Conservation (phyloP, 2,888 invertebrate genomes). For the Heliconius erato region DNA sequence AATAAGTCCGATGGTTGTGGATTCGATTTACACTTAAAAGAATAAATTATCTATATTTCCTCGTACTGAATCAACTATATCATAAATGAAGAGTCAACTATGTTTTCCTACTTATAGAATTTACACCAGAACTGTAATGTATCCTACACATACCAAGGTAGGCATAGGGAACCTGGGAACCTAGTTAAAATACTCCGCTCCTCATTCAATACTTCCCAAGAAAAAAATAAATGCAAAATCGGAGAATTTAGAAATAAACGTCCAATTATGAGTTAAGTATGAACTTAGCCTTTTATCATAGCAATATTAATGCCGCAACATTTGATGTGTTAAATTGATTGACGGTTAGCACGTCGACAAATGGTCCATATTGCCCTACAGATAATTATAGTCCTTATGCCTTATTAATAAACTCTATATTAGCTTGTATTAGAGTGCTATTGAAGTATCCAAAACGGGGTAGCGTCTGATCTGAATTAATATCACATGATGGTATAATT, state of each 20-base stretch:
- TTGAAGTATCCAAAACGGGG: constrained; percentile 36
- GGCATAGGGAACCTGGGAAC: too few species aligned
- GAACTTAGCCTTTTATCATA: constrained; percentile 36
- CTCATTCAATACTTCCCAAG: too few species aligned
- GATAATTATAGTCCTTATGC: background rate
- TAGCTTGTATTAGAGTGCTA: constrained; percentile 7
- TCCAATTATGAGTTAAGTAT: background rate
- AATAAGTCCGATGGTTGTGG: too few species aligned
- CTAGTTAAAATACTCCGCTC: too few species aligned
- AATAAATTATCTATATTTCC: too few species aligned
- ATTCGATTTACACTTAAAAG: too few species aligned
- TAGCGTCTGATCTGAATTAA: constrained; percentile 42
- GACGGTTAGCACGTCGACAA: constrained; percentile 43
- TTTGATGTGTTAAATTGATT: constrained; percentile 51
- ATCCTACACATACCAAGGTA: too few species aligned
- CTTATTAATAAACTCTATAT: background rate
- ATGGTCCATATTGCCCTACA: constrained; percentile 22
- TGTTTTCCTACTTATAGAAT: too few species aligned
- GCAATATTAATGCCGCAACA: constrained; percentile 43
- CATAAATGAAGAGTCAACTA: too few species aligned
- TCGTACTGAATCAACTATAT: too few species aligned
- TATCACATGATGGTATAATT: constrained; percentile 31
- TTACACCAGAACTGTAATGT: too few species aligned
- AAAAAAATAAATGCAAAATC: too few species aligned
- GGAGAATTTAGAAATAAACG: background rate